Conservation (phyloP, 1,140 invertebrate species). For the Cotesia vestalis region DNA sequence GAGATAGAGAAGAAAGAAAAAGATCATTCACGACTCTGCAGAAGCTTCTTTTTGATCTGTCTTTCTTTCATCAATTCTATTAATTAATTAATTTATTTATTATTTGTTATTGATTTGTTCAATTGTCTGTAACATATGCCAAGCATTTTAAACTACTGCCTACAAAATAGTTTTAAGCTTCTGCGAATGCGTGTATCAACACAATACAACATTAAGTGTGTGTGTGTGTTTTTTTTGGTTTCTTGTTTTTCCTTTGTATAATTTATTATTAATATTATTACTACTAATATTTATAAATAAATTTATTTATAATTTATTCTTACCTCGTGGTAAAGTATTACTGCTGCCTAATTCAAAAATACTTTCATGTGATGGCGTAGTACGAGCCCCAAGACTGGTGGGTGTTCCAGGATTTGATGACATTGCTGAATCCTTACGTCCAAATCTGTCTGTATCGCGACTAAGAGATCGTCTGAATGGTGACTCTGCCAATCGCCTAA, state of each 20-base stretch:
- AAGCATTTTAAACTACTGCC: slow-evolving; percentile 35
- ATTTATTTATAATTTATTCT: slow-evolving; percentile 48
- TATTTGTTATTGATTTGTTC: background rate
- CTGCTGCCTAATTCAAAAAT: slow-evolving; percentile 57
- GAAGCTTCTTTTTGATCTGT: slow-evolving; percentile 42
- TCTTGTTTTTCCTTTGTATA: slow-evolving; percentile 19
- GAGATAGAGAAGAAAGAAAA: slow-evolving; percentile 25
- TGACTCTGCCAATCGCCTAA: slow-evolving; percentile 58
- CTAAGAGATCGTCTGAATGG: slow-evolving; percentile 58
- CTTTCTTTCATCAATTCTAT: slow-evolving; percentile 21
- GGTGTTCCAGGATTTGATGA: slow-evolving; percentile 47
- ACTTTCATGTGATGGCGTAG: slow-evolving; percentile 54
- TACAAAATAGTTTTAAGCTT: slow-evolving; percentile 40
- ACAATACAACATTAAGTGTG: slow-evolving; percentile 49
- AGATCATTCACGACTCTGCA: slow-evolving; percentile 48
- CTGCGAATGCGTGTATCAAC: slow-evolving; percentile 49
- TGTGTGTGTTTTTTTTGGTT: slow-evolving; percentile 37
- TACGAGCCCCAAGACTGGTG: slow-evolving; percentile 47
- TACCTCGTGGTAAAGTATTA: slow-evolving; percentile 73
- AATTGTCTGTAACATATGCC: slow-evolving; percentile 19
- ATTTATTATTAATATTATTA: slow-evolving; percentile 6
- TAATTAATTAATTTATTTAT: slow-evolving; percentile 9
- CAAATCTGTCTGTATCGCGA: slow-evolving; percentile 56
- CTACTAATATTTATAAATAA: slow-evolving; percentile 35
- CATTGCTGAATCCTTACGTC: slow-evolving; percentile 49